phyloP scores from a whole-genome alignment of 2,113 vertebrate species.

The Cyprinodon tularosa region DNA sequence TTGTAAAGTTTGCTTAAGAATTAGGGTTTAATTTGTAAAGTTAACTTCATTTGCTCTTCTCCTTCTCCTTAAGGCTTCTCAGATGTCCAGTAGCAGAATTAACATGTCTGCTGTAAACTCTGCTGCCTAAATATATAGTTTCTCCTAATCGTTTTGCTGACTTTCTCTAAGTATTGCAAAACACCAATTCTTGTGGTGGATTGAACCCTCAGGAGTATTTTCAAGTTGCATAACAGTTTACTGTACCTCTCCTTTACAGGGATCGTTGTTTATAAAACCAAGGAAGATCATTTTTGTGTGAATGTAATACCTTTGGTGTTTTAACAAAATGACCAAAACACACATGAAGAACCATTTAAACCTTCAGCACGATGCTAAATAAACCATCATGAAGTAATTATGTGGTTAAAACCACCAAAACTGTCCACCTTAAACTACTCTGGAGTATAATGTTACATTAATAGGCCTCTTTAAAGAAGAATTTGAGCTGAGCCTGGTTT shows the following conservation, averaged over 20 bases:
- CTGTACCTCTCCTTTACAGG: not conserved
- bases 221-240: not conserved
- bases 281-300: not conserved
- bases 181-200: not conserved
- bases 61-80: not conserved
- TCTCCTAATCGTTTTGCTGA: not conserved
- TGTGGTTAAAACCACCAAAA: constrained; percentile 2
- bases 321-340: not conserved
- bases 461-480: not conserved
- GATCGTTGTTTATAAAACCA: not conserved
- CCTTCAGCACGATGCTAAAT: not conserved
- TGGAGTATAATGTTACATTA: constrained; percentile 11
- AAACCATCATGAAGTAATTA: constrained; percentile 5
- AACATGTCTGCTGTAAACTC: not conserved
- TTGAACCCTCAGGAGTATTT: not conserved
- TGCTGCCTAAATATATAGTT: not conserved
- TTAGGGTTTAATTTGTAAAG: not conserved
- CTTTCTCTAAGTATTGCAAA: not conserved
- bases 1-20: not conserved
- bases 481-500: not conserved
- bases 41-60: too few species aligned
- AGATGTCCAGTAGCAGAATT: not conserved
- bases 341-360: constrained; percentile 3
- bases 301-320: constrained; percentile 2
- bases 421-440: not conserved